A percentile compares a stretch with the other conserved stretches of the same genome.
phyloP scores from a whole-genome alignment of 1,140 invertebrate genomes.

The Gonatopus flavifemur region DNA sequence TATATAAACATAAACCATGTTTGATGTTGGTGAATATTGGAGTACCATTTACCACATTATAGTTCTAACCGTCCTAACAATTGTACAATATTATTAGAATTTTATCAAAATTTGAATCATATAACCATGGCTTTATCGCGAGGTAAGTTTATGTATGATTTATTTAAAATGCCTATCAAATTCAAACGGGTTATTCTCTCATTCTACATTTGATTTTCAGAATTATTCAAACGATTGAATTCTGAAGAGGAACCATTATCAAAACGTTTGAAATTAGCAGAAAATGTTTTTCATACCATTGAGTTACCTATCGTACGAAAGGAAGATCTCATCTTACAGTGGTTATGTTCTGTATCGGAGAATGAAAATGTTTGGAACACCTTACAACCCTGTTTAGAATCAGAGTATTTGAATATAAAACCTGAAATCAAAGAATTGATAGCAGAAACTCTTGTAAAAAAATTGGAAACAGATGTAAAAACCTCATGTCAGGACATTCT shows the following conservation, averaged over 20 bases:
- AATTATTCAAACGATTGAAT: slow-evolving; percentile 26
- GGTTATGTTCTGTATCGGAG: slow-evolving; percentile 27
- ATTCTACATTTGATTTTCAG: slow-evolving; percentile 17
- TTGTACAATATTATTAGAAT: too few species aligned
- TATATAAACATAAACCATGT: too few species aligned
- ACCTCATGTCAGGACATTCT: slow-evolving; percentile 7
- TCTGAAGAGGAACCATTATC: slow-evolving; percentile 29
- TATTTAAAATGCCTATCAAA: too few species aligned
- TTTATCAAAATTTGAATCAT: too few species aligned
- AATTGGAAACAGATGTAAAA: slow-evolving; percentile 17
- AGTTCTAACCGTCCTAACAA: too few species aligned
- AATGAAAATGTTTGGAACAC: slow-evolving; percentile 22
- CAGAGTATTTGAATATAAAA: slow-evolving; percentile 21
- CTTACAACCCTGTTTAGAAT: slow-evolving; percentile 31
- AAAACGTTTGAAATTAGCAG: slow-evolving; percentile 48
- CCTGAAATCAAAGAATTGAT: slow-evolving; percentile 26
- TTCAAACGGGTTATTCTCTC: too few species aligned
- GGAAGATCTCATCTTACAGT: slow-evolving; percentile 35
- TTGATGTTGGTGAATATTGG: too few species aligned
- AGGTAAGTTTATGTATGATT: too few species aligned
- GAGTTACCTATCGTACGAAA: slow-evolving; percentile 32
- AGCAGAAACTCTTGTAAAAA: slow-evolving; percentile 19
- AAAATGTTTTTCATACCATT: slow-evolving; percentile 33
- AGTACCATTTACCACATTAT: too few species aligned
- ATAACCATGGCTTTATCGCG: too few species aligned